Conservation (phyloP, 2,113 vertebrate species). For the Ceyx margarethae region DNA sequence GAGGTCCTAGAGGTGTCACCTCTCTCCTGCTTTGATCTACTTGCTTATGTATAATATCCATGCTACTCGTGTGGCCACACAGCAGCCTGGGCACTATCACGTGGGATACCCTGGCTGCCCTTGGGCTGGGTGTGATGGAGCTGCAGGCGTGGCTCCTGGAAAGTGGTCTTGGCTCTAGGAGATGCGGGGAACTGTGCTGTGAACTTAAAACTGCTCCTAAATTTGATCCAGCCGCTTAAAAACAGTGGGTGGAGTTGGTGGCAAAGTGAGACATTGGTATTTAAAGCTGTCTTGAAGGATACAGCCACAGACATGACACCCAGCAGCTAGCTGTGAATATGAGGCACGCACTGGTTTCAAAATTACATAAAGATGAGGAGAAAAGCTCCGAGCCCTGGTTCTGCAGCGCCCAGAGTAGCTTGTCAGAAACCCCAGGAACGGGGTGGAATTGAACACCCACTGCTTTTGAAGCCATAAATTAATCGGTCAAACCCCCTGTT, state of each 20-base stretch:
- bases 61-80: no score
- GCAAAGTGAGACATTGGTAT: neutral
- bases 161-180: accelerated
- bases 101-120: neutral
- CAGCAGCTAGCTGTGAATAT: neutral
- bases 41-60: accelerated
- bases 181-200: neutral
- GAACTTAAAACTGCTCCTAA: slow-evolving; percentile 11
- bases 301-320: neutral
- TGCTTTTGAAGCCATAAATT: neutral
- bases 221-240: neutral
- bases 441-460: neutral
- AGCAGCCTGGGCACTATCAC: neutral
- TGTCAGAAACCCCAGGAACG: neutral
- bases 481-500: neutral
- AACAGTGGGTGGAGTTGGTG: slow-evolving; percentile 20
- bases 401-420: neutral
- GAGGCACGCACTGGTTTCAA: neutral
- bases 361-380: neutral
- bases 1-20: neutral
- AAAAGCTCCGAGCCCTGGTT: neutral
- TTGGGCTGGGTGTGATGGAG: neutral
- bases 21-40: neutral
- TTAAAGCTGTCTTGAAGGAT: slow-evolving; percentile 15
- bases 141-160: neutral